These are phyloP conservation scores for Galleria mellonella DNA, from an alignment of 1,140 invertebrate species.

Conservation along the genomic window DNA sequence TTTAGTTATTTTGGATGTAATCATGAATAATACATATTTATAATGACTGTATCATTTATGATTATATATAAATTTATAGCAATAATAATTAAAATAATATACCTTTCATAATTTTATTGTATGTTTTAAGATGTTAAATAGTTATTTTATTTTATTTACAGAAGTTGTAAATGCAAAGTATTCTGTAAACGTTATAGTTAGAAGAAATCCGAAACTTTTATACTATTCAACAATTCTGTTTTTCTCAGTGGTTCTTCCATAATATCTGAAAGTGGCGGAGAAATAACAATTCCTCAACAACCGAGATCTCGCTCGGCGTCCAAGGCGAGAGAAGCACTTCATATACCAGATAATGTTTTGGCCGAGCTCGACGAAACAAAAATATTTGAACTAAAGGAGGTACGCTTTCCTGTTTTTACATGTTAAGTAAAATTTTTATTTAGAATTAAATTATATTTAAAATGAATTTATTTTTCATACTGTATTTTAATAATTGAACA, in stretches of 20 bases:
- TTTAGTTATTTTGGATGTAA: neutral
- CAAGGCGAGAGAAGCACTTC: constrained; percentile 45
- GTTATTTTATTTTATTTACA: too few relatives aligned
- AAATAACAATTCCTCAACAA: constrained; percentile 26
- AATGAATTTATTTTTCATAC: too few relatives aligned
- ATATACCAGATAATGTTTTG: constrained; percentile 55
- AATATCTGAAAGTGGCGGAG: constrained; percentile 21
- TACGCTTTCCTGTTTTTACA: constrained; percentile 21
- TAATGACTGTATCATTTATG: too few relatives aligned
- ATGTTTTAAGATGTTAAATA: too few relatives aligned
- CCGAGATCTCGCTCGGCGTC: constrained; percentile 42
- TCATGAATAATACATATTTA: too few relatives aligned
- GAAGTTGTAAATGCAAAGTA: too few relatives aligned
- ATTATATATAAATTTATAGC: too few relatives aligned
- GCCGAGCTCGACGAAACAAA: constrained; percentile 74
- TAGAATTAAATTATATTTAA: too few relatives aligned
- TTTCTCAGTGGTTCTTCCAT: constrained; percentile 16
- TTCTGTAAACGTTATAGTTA: too few relatives aligned
- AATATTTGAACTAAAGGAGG: constrained; percentile 75
- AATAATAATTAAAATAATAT: too few relatives aligned
- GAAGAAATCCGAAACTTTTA: neutral
- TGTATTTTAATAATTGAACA: too few relatives aligned
- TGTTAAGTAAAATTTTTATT: neutral
- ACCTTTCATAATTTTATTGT: too few relatives aligned
- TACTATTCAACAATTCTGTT: constrained; percentile 1